Evolutionary conservation across 2,888 invertebrate species (phyloP).

Genomic region (Coenonympha glycerion): DNA sequence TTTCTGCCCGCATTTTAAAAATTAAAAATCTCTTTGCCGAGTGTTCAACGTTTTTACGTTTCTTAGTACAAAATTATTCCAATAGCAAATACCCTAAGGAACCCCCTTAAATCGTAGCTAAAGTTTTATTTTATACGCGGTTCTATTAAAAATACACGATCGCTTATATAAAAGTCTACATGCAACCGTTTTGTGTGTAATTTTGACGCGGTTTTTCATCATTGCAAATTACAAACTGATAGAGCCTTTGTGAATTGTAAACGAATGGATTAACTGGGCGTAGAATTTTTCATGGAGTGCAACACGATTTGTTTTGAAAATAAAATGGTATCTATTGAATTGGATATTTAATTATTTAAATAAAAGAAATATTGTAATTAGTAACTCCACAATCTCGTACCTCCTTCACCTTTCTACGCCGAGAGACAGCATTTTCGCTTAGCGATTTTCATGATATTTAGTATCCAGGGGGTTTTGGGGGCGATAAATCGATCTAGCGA

Average conservation of each 20-base stretch:
- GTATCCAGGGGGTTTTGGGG: too few relatives aligned
- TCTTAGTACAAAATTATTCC: not conserved
- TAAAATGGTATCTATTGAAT: not conserved
- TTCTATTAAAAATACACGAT: slow-evolving; percentile 4
- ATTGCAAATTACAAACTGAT: slow-evolving; percentile 19
- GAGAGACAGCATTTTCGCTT: too few relatives aligned
- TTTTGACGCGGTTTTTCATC: slow-evolving; percentile 14
- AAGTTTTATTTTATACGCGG: not conserved
- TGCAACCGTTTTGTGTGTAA: slow-evolving; percentile 6
- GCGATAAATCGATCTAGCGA: too few relatives aligned
- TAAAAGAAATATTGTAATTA: too few relatives aligned
- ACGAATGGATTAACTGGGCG: slow-evolving; percentile 18
- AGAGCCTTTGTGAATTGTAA: slow-evolving; percentile 23
- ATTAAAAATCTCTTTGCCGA: too few relatives aligned
- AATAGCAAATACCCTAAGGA: not conserved
- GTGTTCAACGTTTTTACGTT: too few relatives aligned
- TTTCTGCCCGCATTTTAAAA: too few relatives aligned
- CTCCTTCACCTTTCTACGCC: too few relatives aligned
- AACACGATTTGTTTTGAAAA: not conserved
- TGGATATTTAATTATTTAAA: too few relatives aligned
- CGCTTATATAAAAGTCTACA: slow-evolving; percentile 6
- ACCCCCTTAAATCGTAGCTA: not conserved
- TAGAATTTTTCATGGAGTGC: slow-evolving; percentile 10
- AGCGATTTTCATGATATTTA: too few relatives aligned
- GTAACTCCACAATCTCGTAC: too few relatives aligned